phyloP scores from a whole-genome alignment of 2,888 invertebrate genomes.

The Eristalis tenax region DNA sequence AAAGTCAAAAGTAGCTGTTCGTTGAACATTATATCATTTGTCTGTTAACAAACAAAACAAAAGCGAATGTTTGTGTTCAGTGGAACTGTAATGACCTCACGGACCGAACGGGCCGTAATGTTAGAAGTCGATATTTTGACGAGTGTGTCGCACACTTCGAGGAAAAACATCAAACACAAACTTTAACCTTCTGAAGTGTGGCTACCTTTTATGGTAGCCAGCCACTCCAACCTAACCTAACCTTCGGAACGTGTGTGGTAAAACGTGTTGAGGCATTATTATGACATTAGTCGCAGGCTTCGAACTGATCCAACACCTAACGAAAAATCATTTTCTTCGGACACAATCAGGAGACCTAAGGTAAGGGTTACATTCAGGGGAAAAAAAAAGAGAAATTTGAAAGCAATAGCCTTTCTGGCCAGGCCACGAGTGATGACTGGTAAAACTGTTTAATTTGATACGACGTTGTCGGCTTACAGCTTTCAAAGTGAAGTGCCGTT shows the following conservation, averaged over 20 bases:
- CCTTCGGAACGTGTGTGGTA: not conserved
- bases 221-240: too few species aligned
- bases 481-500: too few species aligned
- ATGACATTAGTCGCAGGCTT: not conserved
- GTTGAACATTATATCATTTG: slow-evolving; percentile 46
- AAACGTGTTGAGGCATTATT: not conserved
- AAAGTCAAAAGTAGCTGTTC: slow-evolving; percentile 22
- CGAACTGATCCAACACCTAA: not conserved
- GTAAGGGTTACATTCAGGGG: not conserved
- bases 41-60: slow-evolving; percentile 37
- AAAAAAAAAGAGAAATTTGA: too few species aligned
- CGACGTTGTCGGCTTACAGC: too few species aligned
- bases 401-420: too few species aligned
- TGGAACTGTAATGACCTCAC: slow-evolving; percentile 45
- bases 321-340: not conserved
- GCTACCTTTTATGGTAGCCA: too few species aligned
- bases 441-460: too few species aligned
- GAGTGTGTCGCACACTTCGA: slow-evolving; percentile 33
- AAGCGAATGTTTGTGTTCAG: slow-evolving; percentile 9
- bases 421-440: too few species aligned
- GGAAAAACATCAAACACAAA: not conserved
- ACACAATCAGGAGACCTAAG: not conserved
- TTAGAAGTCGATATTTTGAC: slow-evolving; percentile 31
- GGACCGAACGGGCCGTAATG: not conserved
- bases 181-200: not conserved